Percentiles rank a stretch among this genome's conserved stretches.
Evolutionary conservation across 2,113 vertebrate species (phyloP).

Genomic region (Triplophysa dalaica): DNA sequence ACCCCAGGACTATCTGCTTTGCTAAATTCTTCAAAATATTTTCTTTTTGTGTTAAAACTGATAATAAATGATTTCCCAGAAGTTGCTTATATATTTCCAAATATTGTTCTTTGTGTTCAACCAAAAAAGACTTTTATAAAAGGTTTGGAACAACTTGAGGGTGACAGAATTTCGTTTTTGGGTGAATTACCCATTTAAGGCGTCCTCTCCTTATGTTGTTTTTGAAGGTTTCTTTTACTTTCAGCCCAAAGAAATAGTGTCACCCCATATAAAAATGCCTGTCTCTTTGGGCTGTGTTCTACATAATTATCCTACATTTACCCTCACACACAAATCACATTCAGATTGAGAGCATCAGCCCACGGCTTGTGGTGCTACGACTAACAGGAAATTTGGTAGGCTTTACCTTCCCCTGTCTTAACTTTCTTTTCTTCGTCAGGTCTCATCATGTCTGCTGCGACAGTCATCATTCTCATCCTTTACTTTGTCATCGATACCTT

Average conservation of each 20-base stretch:
- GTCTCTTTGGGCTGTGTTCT: constrained; percentile 32
- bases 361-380: constrained; percentile 29
- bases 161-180: too few species aligned
- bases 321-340: constrained; percentile 39
- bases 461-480: constrained; percentile 92
- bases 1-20: too few species aligned
- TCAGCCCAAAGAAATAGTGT: constrained; percentile 44
- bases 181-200: neutral
- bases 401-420: neutral
- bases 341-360: neutral
- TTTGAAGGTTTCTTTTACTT: constrained; percentile 25
- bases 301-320: constrained; percentile 38
- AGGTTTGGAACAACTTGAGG: too few species aligned
- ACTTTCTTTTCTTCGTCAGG: constrained; percentile 67
- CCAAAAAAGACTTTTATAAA: too few species aligned
- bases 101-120: too few species aligned
- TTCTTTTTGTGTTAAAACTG: too few species aligned
- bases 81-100: too few species aligned
- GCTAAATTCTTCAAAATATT: too few species aligned
- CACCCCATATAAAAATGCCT: constrained; percentile 34
- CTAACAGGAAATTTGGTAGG: neutral
- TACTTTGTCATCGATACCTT: constrained; percentile 94
- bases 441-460: constrained; percentile 92
- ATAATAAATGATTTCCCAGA: too few species aligned
- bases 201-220: constrained; percentile 22